Evolutionary conservation across 2,113 vertebrate species (phyloP).

Genomic region (Tachycineta bicolor): DNA sequence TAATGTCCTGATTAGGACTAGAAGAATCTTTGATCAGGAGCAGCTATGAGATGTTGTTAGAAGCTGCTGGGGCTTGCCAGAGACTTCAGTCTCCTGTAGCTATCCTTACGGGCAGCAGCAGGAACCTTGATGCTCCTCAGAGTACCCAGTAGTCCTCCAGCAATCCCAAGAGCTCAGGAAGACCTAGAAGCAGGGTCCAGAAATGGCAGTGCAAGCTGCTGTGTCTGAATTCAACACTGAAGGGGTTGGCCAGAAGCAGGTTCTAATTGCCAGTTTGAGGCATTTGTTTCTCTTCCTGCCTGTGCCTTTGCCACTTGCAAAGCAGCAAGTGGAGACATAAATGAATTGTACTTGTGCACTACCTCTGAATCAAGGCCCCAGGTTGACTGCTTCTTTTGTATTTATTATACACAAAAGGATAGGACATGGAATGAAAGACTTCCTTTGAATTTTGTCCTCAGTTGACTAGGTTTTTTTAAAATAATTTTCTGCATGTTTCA

Average conservation of each 20-base stretch:
- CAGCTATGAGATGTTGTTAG: not conserved
- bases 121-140: not conserved
- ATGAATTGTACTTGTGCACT: not conserved
- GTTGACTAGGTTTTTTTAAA: not conserved
- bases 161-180: not conserved
- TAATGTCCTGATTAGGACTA: not conserved
- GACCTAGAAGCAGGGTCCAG: not conserved
- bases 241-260: not conserved
- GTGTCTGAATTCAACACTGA: not conserved
- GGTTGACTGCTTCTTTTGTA: not conserved
- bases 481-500: not conserved
- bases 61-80: not conserved
- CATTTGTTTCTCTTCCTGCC: not conserved
- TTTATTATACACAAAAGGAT: not conserved
- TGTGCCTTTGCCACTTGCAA: not conserved
- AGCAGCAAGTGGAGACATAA: not conserved
- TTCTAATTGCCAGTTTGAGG: not conserved
- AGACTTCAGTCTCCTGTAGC: not conserved
- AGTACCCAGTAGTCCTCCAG: not conserved
- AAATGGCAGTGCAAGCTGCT: not conserved
- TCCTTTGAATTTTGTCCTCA: slow-evolving; percentile 8
- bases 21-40: not conserved
- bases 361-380: not conserved
- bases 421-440: not conserved
- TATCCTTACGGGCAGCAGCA: not conserved